A percentile compares a stretch with the other conserved stretches of the same genome.
Conservation (phyloP, 1,140 invertebrate species). For the Drosophila orena region DNA sequence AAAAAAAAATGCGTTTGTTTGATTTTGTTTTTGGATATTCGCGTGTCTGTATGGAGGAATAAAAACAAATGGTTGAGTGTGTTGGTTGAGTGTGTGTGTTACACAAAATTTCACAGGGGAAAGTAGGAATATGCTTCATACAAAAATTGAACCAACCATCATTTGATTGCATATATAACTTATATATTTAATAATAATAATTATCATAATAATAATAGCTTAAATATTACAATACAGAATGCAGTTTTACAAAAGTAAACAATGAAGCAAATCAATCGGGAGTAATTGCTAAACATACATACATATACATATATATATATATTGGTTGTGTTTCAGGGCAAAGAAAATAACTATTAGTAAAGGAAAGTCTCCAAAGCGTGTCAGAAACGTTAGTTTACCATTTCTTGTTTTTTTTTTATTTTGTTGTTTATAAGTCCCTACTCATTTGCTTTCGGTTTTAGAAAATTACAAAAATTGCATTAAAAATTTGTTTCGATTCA, state of each 20-base stretch:
- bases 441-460: conserved; percentile 38
- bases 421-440: conserved; percentile 31
- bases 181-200: conserved; percentile 79
- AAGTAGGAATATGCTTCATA: conserved; percentile 37
- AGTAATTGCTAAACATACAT: conserved; percentile 29
- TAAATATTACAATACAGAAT: conserved; percentile 77
- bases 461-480: conserved; percentile 57
- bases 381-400: conserved; percentile 3
- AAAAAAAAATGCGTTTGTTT: conserved; percentile 69
- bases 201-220: conserved; percentile 75
- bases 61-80: conserved; percentile 23
- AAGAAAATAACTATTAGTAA: conserved; percentile 36
- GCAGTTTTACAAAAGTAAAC: conserved; percentile 53
- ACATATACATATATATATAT: conserved; percentile 15
- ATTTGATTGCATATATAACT: conserved; percentile 69
- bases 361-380: conserved; percentile 15
- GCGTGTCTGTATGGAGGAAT: conserved; percentile 23
- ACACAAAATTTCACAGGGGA: conserved; percentile 44
- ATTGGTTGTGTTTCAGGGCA: conserved; percentile 51
- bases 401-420: conserved; percentile 2
- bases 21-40: conserved; percentile 48
- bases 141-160: conserved; percentile 50
- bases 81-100: conserved; percentile 19
- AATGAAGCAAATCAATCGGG: conserved; percentile 43
- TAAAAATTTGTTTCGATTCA: conserved; percentile 47